phyloP scores from a whole-genome alignment of 2,113 vertebrate genomes.

The Plotosus lineatus region DNA sequence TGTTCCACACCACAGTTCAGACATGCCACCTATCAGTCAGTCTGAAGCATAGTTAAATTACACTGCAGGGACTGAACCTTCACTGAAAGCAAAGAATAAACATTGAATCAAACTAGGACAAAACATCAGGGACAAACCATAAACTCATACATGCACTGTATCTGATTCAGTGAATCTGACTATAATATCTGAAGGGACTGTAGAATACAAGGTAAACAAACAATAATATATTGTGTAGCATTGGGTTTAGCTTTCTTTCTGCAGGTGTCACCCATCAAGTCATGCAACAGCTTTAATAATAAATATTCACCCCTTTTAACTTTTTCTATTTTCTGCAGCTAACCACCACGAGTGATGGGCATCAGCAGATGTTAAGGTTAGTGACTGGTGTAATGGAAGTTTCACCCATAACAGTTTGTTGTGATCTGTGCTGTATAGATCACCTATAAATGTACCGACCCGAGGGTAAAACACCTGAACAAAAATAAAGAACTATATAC shows the following conservation, averaged over 20 bases:
- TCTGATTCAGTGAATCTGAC: background rate
- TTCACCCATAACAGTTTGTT: constrained; percentile 16
- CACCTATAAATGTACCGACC: constrained; percentile 8
- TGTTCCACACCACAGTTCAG: constrained; percentile 62
- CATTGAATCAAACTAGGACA: background rate
- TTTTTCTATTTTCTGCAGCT: background rate
- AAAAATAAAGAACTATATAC: too few relatives aligned
- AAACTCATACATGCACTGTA: background rate
- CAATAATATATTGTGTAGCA: background rate
- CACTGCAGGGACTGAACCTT: constrained; percentile 79
- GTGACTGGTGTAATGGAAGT: constrained; percentile 1
- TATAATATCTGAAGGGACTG: background rate
- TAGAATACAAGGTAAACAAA: background rate
- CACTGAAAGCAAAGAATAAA: constrained; percentile 67
- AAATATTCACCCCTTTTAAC: background rate
- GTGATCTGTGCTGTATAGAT: constrained; percentile 14
- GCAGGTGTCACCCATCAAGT: background rate
- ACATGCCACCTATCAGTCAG: constrained; percentile 63
- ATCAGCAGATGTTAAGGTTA: constrained; percentile 34
- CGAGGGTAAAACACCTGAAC: background rate
- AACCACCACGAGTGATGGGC: constrained; percentile 3
- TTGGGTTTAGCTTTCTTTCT: background rate
- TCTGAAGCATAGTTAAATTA: constrained; percentile 80
- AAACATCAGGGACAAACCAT: background rate
- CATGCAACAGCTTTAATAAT: background rate